A percentile compares a stretch with the other conserved stretches of the same genome.
Conservation (phyloP, 2,888 invertebrate genomes). For the Pedicia rivosa region DNA sequence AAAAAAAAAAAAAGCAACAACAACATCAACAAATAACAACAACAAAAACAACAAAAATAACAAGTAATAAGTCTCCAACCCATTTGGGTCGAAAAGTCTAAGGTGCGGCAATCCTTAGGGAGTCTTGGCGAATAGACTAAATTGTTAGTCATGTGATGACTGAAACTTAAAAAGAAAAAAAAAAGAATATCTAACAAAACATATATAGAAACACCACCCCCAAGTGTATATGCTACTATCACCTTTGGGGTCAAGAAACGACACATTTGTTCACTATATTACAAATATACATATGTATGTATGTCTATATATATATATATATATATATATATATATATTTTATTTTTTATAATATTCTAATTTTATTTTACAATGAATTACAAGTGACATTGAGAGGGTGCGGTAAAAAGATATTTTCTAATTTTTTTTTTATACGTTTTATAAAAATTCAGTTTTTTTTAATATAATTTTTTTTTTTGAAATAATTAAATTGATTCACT, state of each 20-base stretch:
- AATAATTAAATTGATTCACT: too few relatives aligned
- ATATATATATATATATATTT: too few relatives aligned
- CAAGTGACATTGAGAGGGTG: too few relatives aligned
- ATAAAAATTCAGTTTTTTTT: too few relatives aligned
- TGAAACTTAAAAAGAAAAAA: conserved; percentile 2
- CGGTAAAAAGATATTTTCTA: too few relatives aligned
- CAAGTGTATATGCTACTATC: background rate
- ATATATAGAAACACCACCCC: background rate
- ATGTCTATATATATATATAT: too few relatives aligned
- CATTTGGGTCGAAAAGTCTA: conserved; percentile 11
- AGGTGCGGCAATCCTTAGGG: conserved; percentile 15
- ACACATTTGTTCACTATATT: too few relatives aligned
- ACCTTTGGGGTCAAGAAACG: conserved; percentile 13
- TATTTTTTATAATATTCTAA: too few relatives aligned
- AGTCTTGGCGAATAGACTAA: conserved; percentile 13
- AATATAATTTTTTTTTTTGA: too few relatives aligned
- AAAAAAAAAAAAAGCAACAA: background rate
- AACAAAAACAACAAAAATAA: background rate
- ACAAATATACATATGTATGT: too few relatives aligned
- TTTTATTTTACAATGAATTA: too few relatives aligned
- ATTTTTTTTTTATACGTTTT: too few relatives aligned
- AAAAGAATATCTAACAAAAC: background rate
- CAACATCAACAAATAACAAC: background rate
- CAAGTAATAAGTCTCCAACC: conserved; percentile 4
- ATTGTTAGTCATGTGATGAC: conserved; percentile 2